A percentile compares a stretch with the other conserved stretches of the same genome.
phyloP scores from a whole-genome alignment of 2,113 vertebrate genomes.

The Apeltes quadracus region DNA sequence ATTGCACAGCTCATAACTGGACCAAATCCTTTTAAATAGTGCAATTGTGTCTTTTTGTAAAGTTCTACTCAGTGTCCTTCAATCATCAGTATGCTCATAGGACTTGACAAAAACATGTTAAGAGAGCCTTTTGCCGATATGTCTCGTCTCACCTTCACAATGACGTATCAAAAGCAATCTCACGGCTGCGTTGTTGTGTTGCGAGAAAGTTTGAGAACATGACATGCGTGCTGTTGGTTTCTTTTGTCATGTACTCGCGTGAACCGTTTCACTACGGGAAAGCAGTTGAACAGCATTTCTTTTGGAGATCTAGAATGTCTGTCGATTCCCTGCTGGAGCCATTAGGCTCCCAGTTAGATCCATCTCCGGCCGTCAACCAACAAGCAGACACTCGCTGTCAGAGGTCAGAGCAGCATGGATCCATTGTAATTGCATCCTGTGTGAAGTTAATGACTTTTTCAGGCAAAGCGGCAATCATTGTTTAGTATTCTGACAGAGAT shows the following conservation, averaged over 20 bases:
- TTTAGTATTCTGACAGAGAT: conserved; percentile 53
- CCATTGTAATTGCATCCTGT: conserved; percentile 62
- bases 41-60: background rate
- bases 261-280: conserved; percentile 60
- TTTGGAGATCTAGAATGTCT: conserved; percentile 33
- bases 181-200: background rate
- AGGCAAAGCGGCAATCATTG: conserved; percentile 54
- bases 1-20: background rate
- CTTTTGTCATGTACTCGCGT: conserved; percentile 44
- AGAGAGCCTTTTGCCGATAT: background rate
- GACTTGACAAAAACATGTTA: background rate
- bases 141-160: background rate
- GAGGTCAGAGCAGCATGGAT: conserved; percentile 59
- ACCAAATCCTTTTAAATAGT: background rate
- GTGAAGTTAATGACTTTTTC: conserved; percentile 70
- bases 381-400: conserved; percentile 57
- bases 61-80: background rate
- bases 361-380: conserved; percentile 55
- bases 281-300: conserved; percentile 44
- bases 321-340: conserved; percentile 45
- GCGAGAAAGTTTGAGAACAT: conserved; percentile 9
- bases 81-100: background rate
- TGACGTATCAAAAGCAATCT: background rate
- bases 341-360: conserved; percentile 71
- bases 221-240: conserved; percentile 3